Percentiles rank a stretch among this genome's conserved stretches.
Evolutionary conservation across 2,113 vertebrate species (phyloP).

Genomic region (Centropus bengalensis): DNA sequence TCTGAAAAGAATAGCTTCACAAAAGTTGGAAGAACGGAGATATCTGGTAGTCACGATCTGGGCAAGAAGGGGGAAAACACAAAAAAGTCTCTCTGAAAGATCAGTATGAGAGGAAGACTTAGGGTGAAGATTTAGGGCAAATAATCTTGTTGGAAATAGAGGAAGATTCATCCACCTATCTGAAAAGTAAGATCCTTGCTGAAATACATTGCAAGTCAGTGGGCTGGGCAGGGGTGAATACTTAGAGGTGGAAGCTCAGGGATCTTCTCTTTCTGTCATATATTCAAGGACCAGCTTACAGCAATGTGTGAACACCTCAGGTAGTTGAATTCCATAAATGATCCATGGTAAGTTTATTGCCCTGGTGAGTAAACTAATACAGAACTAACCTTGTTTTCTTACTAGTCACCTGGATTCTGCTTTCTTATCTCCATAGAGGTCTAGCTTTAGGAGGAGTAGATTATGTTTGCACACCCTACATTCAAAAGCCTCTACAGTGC

Average conservation of each 20-base stretch:
- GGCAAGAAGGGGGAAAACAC: neutral
- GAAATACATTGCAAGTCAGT: neutral
- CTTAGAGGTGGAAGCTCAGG: neutral
- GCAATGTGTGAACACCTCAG: neutral
- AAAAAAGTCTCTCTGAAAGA: neutral
- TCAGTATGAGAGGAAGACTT: neutral
- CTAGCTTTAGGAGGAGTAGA: neutral
- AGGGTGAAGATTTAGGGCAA: fast-evolving
- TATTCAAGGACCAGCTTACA: neutral
- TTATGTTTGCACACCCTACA: neutral
- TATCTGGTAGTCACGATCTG: neutral
- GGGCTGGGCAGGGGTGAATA: neutral
- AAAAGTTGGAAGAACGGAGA: neutral
- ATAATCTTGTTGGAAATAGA: neutral
- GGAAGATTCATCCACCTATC: neutral
- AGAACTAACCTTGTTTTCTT: neutral
- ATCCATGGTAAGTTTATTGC: neutral
- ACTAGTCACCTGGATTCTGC: neutral
- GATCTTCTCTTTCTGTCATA: neutral
- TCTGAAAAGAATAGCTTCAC: neutral
- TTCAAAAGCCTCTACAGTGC: neutral
- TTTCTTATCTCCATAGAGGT: neutral
- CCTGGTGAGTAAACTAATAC: neutral
- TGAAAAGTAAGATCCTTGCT: neutral
- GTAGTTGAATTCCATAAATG: neutral